These are phyloP conservation scores for Marronus borbonicus DNA, from an alignment of 2,888 invertebrate species.

Conservation along the genomic window DNA sequence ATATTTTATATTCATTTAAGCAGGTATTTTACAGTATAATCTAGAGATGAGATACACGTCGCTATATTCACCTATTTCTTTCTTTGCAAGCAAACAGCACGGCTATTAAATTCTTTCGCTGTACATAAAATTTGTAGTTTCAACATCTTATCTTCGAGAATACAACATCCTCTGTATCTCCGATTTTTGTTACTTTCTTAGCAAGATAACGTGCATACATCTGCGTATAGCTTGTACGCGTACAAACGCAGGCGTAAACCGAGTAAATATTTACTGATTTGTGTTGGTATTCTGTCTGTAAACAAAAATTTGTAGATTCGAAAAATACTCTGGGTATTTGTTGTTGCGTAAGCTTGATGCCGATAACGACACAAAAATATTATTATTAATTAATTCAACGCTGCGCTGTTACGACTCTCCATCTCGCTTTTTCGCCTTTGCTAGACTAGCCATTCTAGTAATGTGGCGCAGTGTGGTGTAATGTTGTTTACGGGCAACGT, in stretches of 20 bases:
- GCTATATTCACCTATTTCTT: too few species aligned
- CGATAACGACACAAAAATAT: conserved; percentile 33
- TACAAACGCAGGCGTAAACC: neutral
- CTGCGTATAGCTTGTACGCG: neutral
- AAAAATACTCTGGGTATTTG: conserved; percentile 1
- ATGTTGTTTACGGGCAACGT: conserved; percentile 29
- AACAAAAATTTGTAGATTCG: conserved; percentile 20
- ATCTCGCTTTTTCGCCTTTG: neutral
- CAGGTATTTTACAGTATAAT: too few species aligned
- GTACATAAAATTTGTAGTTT: neutral
- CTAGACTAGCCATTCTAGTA: neutral
- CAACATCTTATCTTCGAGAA: conserved; percentile 2
- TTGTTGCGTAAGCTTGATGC: conserved; percentile 25
- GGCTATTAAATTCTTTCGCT: too few species aligned
- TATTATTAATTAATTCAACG: conserved; percentile 21
- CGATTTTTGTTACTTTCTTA: conserved; percentile 6
- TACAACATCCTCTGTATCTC: neutral
- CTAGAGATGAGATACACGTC: too few species aligned
- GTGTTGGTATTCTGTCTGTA: conserved; percentile 22
- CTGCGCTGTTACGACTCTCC: neutral
- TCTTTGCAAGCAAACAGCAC: too few species aligned
- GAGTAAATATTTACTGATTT: conserved; percentile 40
- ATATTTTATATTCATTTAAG: too few species aligned
- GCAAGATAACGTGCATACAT: neutral
- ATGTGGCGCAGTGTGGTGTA: conserved; percentile 33